Conservation (phyloP, 2,888 invertebrate genomes). For the Tipula confusa region DNA sequence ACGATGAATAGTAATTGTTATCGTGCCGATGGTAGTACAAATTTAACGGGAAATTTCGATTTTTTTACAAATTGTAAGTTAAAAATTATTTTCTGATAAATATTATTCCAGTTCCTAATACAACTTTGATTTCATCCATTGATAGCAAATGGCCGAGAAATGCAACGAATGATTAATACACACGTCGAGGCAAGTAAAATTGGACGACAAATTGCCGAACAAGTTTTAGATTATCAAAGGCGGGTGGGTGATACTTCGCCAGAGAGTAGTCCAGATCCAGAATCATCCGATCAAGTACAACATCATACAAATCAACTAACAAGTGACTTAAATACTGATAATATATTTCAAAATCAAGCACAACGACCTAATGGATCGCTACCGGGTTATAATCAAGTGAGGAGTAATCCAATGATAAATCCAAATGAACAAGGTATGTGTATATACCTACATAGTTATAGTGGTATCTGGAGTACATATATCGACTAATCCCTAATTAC, state of each 20-base stretch:
- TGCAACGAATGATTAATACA: constrained; percentile 67
- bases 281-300: constrained; percentile 26
- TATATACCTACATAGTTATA: no score
- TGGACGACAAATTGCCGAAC: constrained; percentile 77
- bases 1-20: constrained; percentile 50
- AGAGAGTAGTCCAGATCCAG: constrained; percentile 37
- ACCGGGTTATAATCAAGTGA: constrained; percentile 39
- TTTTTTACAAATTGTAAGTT: constrained; percentile 55
- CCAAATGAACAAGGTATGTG: constrained; percentile 38
- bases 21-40: constrained; percentile 45
- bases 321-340: constrained; percentile 34
- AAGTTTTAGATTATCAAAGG: constrained; percentile 61
- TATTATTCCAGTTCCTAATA: neutral
- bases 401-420: constrained; percentile 47
- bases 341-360: constrained; percentile 30
- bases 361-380: constrained; percentile 36
- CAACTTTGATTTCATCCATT: neutral
- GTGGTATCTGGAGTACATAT: neutral
- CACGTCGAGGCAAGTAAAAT: constrained; percentile 81
- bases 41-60: constrained; percentile 51
- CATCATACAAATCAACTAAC: neutral
- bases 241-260: constrained; percentile 53
- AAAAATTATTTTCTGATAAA: no score
- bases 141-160: constrained; percentile 57
- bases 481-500: neutral